These are phyloP conservation scores for Chrysomallon squamiferum DNA, from an alignment of 1,140 invertebrate species.

Conservation along the genomic window DNA sequence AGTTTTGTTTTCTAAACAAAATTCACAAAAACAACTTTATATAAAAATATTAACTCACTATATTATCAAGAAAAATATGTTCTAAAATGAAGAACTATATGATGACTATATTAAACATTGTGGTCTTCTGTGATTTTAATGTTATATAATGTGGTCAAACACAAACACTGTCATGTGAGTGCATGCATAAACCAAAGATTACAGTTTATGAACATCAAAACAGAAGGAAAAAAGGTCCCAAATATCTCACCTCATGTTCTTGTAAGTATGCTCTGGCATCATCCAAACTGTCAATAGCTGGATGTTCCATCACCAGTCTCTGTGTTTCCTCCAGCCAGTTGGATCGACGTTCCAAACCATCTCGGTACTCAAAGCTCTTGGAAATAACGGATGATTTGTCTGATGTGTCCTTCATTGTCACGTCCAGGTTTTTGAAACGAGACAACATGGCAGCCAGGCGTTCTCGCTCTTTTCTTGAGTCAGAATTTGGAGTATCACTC, in stretches of 20 bases:
- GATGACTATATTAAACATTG: no score
- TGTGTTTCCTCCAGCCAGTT: conserved; percentile 60
- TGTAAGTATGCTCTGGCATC: conserved; percentile 75
- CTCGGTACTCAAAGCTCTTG: conserved; percentile 88
- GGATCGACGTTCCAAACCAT: conserved; percentile 82
- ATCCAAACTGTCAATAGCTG: conserved; percentile 75
- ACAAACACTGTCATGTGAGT: no score
- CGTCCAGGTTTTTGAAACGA: conserved; percentile 80
- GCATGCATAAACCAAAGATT: no score
- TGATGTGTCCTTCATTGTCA: conserved; percentile 89
- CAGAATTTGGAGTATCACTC: conserved; percentile 79
- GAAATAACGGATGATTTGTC: conserved; percentile 90
- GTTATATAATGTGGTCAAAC: no score
- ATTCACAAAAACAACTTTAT: no score
- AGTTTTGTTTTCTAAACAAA: no score
- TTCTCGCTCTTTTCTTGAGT: conserved; percentile 75
- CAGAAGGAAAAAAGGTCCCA: no score
- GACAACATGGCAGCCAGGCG: conserved; percentile 82
- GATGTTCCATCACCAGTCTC: conserved; percentile 71
- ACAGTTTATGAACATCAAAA: no score
- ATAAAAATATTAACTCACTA: no score
- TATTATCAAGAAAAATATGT: no score
- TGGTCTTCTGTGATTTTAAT: no score
- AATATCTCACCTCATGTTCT: conserved; percentile 58
- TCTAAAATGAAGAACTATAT: no score